phyloP scores from a whole-genome alignment of 2,113 vertebrate genomes.

The Xerus inauris region DNA sequence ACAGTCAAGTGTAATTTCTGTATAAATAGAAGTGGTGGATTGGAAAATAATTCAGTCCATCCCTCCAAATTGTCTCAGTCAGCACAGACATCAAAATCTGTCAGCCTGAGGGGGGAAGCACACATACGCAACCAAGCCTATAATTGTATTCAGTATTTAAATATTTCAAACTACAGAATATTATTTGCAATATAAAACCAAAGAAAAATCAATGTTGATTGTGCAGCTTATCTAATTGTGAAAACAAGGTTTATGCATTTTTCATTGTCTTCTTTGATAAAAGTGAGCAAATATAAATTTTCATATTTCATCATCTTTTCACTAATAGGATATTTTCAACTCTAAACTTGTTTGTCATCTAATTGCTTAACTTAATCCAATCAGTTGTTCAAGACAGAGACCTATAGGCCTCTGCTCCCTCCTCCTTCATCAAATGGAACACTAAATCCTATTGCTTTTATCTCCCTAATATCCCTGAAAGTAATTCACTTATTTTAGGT shows the following conservation, averaged over 20 bases:
- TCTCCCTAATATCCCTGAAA: neutral
- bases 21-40: constrained; percentile 82
- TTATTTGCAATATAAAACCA: constrained; percentile 58
- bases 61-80: constrained; percentile 77
- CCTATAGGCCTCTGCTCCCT: neutral
- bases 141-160: constrained; percentile 73
- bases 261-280: constrained; percentile 25
- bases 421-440: neutral
- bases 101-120: constrained; percentile 39
- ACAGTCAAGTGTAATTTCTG: constrained; percentile 86
- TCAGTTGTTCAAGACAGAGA: neutral
- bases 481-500: neutral
- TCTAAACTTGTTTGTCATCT: neutral
- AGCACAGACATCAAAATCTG: constrained; percentile 72
- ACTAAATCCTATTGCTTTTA: neutral
- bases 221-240: constrained; percentile 38
- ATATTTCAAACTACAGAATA: constrained; percentile 69
- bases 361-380: neutral
- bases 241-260: constrained; percentile 36
- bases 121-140: constrained; percentile 59
- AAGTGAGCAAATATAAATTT: neutral
- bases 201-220: constrained; percentile 61
- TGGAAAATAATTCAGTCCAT: constrained; percentile 79
- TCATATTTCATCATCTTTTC: neutral
- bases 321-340: neutral